phyloP scores from a whole-genome alignment of 1,140 invertebrate genomes.

The Trinorchestia longiramus region DNA sequence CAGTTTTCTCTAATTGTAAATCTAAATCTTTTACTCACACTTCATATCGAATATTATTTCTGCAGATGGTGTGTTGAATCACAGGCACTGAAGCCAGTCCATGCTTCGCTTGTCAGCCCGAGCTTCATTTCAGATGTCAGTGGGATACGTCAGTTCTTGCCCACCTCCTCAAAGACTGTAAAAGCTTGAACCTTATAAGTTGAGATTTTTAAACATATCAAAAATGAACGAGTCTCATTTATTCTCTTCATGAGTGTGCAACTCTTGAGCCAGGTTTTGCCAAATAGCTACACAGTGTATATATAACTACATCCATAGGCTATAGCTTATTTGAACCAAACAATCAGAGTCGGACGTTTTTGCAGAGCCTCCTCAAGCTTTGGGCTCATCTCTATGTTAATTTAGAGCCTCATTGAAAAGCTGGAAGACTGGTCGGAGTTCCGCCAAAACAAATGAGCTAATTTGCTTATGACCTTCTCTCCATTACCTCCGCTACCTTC shows the following conservation, averaged over 20 bases:
- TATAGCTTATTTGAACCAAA: not conserved
- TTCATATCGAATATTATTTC: not conserved
- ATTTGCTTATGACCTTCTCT: not conserved
- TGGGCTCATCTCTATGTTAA: not conserved
- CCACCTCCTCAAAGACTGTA: not conserved
- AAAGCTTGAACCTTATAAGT: not conserved
- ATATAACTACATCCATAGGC: not conserved
- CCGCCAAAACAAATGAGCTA: slow-evolving; percentile 6
- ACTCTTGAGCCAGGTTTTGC: not conserved
- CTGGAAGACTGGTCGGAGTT: not conserved
- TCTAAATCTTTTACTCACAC: not conserved
- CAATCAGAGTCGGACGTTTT: not conserved
- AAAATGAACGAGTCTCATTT: not conserved
- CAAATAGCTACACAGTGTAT: not conserved
- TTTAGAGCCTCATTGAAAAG: not conserved
- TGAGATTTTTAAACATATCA: not conserved
- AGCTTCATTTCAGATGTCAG: not conserved
- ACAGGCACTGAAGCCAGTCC: not conserved
- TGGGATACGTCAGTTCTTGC: not conserved
- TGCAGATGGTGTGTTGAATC: not conserved
- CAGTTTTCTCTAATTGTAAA: not conserved
- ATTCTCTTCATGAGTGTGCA: not conserved
- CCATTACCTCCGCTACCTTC: not conserved
- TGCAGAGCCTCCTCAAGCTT: not conserved
- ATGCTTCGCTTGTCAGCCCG: not conserved